phyloP scores from a whole-genome alignment of 2,888 invertebrate genomes.

The Schizotus pectinicornis region DNA sequence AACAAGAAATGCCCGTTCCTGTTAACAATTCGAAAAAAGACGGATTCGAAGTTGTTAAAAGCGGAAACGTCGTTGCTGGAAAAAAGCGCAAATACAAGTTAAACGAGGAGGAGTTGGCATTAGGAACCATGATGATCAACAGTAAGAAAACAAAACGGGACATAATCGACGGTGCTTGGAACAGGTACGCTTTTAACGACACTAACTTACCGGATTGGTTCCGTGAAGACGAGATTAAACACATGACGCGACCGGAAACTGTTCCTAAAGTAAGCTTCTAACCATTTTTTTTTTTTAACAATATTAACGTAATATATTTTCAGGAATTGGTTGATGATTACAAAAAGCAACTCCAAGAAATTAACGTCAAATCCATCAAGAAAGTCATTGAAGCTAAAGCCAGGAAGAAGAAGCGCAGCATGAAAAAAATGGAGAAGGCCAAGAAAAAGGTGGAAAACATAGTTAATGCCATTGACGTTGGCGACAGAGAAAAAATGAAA shows the following conservation, averaged over 20 bases:
- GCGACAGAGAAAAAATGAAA: conserved; percentile 90
- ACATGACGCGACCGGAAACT: conserved; percentile 82
- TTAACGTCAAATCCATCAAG: conserved; percentile 95
- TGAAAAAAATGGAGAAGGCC: conserved; percentile 87
- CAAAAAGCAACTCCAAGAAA: conserved; percentile 78
- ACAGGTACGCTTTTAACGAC: conserved; percentile 92
- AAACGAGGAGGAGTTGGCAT: conserved; percentile 85
- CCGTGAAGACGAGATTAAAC: conserved; percentile 88
- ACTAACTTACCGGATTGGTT: conserved; percentile 96
- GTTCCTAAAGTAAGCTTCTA: conserved; percentile 74
- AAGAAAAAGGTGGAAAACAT: conserved; percentile 96
- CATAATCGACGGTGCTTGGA: conserved; percentile 89
- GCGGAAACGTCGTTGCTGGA: conserved; percentile 45
- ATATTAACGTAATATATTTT: conserved; percentile 37
- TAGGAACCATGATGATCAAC: conserved; percentile 89
- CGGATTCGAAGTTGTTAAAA: conserved; percentile 73
- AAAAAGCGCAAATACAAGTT: conserved; percentile 65
- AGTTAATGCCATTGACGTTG: conserved; percentile 87
- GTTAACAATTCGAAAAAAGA: conserved; percentile 60
- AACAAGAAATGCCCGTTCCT: conserved; percentile 48
- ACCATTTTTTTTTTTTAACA: too few species aligned
- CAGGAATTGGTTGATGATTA: conserved; percentile 86
- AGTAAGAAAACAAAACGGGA: conserved; percentile 92
- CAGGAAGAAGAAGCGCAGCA: conserved; percentile 90
- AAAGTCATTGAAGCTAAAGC: conserved; percentile 98